Percentiles rank a stretch among this genome's conserved stretches.
Conservation (phyloP, 2,113 vertebrate species). For the Lophius piscatorius region DNA sequence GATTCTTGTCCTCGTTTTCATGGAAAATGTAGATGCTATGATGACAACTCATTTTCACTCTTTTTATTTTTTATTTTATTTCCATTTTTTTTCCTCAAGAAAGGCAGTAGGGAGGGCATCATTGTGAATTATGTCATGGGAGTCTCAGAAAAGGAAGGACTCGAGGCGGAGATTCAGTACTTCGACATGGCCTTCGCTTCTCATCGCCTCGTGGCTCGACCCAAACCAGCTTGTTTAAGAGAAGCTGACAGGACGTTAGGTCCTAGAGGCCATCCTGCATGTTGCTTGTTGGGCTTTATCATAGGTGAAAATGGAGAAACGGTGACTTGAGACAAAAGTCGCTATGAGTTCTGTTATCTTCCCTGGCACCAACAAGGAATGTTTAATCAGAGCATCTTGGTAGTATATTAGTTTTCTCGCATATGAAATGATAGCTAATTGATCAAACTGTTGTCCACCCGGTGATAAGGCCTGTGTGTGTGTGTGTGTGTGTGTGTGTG, state of each 20-base stretch:
- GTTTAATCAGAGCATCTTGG: no score
- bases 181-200: constrained; percentile 44
- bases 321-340: not conserved
- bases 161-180: constrained; percentile 15
- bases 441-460: no score
- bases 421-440: no score
- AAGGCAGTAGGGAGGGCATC: constrained; percentile 29
- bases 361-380: not conserved
- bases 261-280: constrained; percentile 45
- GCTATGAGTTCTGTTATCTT: constrained; percentile 15
- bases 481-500: no score
- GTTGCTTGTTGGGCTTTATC: constrained; percentile 23
- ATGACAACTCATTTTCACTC: constrained; percentile 32
- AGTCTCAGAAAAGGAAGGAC: constrained; percentile 34
- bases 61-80: constrained; percentile 14
- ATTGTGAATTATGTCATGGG: constrained; percentile 36
- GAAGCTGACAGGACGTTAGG: constrained; percentile 44
- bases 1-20: constrained; percentile 1
- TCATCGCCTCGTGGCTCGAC: constrained; percentile 30
- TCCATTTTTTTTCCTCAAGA: constrained; percentile 26
- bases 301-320: constrained; percentile 4
- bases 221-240: constrained; percentile 38
- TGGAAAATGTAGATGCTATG: constrained; percentile 5
- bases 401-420: no score
- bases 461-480: no score